These are phyloP conservation scores for Conus ventricosus DNA, from an alignment of 1,140 invertebrate genomes.

Conservation along the genomic window DNA sequence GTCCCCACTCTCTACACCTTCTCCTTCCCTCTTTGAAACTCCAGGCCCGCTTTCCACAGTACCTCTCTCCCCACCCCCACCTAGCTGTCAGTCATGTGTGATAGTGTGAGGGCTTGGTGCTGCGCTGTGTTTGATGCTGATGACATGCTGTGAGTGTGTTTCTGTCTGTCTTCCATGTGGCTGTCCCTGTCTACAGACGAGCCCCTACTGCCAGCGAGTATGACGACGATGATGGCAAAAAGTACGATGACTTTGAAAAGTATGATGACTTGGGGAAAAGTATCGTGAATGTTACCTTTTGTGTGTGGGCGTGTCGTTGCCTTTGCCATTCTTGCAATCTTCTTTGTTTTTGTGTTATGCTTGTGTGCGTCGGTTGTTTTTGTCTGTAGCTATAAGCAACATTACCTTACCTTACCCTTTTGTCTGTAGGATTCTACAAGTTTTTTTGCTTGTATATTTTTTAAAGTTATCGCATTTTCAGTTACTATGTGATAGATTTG, in stretches of 20 bases:
- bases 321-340: not conserved
- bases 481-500: no score
- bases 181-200: constrained; percentile 15
- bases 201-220: constrained; percentile 23
- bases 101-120: not conserved
- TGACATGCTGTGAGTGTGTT: constrained; percentile 2
- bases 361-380: no score
- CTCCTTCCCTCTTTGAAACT: no score
- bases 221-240: constrained; percentile 22
- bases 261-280: no score
- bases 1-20: no score
- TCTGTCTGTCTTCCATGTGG: not conserved
- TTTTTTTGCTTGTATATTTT: no score
- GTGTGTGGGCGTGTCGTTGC: not conserved
- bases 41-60: no score
- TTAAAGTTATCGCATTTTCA: no score
- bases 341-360: constrained; percentile 3
- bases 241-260: constrained; percentile 15
- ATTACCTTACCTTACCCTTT: no score
- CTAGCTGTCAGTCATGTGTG: not conserved
- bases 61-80: no score
- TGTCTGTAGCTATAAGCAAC: no score
- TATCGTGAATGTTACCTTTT: not conserved
- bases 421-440: no score
- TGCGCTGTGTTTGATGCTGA: not conserved